Evolutionary conservation across 2,113 vertebrate species (phyloP).

Genomic region (Pipra filicauda): DNA sequence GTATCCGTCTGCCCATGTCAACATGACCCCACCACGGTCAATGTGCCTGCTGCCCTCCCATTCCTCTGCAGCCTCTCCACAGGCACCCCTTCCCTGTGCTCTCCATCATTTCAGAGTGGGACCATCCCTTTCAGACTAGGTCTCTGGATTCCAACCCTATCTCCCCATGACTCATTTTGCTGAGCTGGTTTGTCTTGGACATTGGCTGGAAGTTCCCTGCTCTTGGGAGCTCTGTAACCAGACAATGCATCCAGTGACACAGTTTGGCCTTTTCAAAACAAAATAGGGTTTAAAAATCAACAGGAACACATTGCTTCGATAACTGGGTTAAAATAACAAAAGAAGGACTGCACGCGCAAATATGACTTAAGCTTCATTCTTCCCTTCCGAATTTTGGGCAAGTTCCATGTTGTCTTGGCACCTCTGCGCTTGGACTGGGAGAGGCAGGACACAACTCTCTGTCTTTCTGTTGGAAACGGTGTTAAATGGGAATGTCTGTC

Average conservation of each 20-base stretch:
- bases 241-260: not conserved
- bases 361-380: conserved; percentile 1
- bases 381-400: not conserved
- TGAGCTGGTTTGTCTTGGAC: not conserved
- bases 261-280: conserved; percentile 12
- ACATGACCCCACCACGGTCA: fast-evolving
- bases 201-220: not conserved
- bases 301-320: not conserved
- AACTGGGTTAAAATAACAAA: conserved; percentile 53
- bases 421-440: not conserved
- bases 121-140: not conserved
- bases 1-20: fast-evolving
- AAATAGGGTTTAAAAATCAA: conserved; percentile 20
- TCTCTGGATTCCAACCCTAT: not conserved
- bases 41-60: not conserved
- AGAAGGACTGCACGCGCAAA: not conserved
- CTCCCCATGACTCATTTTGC: not conserved
- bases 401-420: not conserved
- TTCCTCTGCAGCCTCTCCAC: not conserved
- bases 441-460: not conserved
- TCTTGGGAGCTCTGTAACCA: not conserved
- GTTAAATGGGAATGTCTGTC: not conserved
- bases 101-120: not conserved
- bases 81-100: not conserved
- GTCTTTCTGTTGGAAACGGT: not conserved